Percentiles rank a stretch among this genome's conserved stretches.
Conservation (phyloP, 2,888 invertebrate species). For the Cheilosia impressa region DNA sequence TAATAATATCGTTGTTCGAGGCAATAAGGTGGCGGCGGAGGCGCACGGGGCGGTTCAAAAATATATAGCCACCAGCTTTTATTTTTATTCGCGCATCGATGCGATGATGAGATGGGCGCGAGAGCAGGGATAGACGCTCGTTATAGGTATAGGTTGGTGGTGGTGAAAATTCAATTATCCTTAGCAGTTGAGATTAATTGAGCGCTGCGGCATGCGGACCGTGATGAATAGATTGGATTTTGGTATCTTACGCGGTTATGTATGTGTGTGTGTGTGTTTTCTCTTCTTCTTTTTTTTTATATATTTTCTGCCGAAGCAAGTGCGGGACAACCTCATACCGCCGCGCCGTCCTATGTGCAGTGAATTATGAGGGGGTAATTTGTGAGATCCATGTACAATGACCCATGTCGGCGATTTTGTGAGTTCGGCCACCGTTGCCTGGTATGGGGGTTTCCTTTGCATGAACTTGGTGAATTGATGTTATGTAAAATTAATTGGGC, state of each 20-base stretch:
- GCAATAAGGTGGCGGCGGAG: slow-evolving; percentile 20
- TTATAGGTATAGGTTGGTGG: slow-evolving; percentile 17
- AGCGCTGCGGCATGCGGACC: slow-evolving; percentile 62
- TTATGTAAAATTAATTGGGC: slow-evolving; percentile 73
- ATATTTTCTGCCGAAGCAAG: background rate
- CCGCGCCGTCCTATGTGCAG: slow-evolving; percentile 20
- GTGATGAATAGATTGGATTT: slow-evolving; percentile 72
- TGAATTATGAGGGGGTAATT: slow-evolving; percentile 68
- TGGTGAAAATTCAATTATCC: slow-evolving; percentile 75
- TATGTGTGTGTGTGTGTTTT: background rate
- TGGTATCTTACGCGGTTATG: slow-evolving; percentile 29
- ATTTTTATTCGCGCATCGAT: slow-evolving; percentile 72
- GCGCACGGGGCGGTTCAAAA: slow-evolving; percentile 57
- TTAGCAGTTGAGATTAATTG: slow-evolving; percentile 74
- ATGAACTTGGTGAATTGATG: slow-evolving; percentile 61
- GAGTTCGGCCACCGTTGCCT: background rate
- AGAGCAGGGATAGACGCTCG: background rate
- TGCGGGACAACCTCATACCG: background rate
- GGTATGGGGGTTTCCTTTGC: slow-evolving; percentile 38
- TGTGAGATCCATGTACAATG: slow-evolving; percentile 66
- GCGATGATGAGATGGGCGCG: slow-evolving; percentile 56
- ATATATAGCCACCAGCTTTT: slow-evolving; percentile 49
- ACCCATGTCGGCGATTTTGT: slow-evolving; percentile 49
- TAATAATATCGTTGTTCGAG: slow-evolving; percentile 65
- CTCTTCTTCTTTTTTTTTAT: slow-evolving; percentile 12